Evolutionary conservation across 2,888 invertebrate genomes (phyloP).

Genomic region (Lasioglossum figueresi): DNA sequence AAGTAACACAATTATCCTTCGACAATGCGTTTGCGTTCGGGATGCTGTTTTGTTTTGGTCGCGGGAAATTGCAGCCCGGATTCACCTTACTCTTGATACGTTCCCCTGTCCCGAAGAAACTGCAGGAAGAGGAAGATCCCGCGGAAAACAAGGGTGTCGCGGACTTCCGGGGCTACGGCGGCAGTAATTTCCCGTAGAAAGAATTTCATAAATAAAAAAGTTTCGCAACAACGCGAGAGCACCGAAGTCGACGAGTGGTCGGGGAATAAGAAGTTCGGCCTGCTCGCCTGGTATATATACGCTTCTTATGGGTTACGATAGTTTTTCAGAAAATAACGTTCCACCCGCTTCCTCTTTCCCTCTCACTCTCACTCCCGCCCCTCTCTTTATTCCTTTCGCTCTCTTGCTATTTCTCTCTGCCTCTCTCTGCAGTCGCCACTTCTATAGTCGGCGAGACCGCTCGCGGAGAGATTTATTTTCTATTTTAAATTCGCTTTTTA

Average conservation of each 20-base stretch:
- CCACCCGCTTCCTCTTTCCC: constrained; percentile 21
- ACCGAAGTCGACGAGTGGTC: constrained; percentile 52
- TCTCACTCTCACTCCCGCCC: not conserved
- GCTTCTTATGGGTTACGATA: constrained; percentile 66
- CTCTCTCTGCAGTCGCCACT: not conserved
- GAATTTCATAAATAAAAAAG: constrained; percentile 72
- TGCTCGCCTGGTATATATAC: constrained; percentile 16
- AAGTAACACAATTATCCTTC: not conserved
- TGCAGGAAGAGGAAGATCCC: constrained; percentile 4
- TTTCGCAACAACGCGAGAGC: constrained; percentile 46
- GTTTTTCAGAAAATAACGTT: constrained; percentile 68
- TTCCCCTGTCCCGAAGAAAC: not conserved
- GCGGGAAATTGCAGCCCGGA: constrained; percentile 16
- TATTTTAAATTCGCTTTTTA: constrained; percentile 71
- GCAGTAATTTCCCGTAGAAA: constrained; percentile 55
- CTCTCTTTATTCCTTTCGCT: not conserved
- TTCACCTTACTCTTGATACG: not conserved
- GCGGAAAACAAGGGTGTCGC: constrained; percentile 45
- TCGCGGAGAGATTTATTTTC: constrained; percentile 70
- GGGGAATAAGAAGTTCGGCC: constrained; percentile 57
- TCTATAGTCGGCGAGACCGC: constrained; percentile 27
- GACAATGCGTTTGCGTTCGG: not conserved
- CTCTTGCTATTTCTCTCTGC: not conserved
- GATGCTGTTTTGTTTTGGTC: not conserved
- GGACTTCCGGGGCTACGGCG: constrained; percentile 32